These are phyloP conservation scores for Argyrosomus regius DNA, from an alignment of 2,797 vertebrate genomes.

Conservation along the genomic window DNA sequence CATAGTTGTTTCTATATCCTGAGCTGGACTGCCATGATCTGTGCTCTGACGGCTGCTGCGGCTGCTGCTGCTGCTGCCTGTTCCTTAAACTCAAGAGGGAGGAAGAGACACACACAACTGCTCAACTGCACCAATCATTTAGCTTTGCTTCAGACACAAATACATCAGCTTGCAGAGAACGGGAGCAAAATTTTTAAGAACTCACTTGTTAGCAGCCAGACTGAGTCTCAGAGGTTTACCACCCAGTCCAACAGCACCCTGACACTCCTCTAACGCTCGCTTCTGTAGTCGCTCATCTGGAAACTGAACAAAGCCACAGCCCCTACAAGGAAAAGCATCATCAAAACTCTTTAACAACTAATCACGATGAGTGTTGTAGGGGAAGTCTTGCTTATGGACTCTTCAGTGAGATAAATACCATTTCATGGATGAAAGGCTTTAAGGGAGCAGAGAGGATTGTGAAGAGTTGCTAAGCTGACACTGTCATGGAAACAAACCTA, in stretches of 20 bases:
- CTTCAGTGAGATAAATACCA: no score
- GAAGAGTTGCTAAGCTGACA: background rate
- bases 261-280: slow-evolving; percentile 90
- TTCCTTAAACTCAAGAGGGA: slow-evolving; percentile 69
- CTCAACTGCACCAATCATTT: background rate
- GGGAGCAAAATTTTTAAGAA: background rate
- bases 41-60: slow-evolving; percentile 46
- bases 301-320: slow-evolving; percentile 96
- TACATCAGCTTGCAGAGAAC: background rate
- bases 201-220: slow-evolving; percentile 94
- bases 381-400: no score
- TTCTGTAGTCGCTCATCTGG: slow-evolving; percentile 93
- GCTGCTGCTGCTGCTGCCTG: slow-evolving; percentile 60
- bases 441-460: background rate
- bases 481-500: background rate
- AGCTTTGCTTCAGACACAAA: background rate
- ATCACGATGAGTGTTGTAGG: background rate
- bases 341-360: background rate
- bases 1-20: slow-evolving; percentile 74
- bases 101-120: background rate
- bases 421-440: no score
- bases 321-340: slow-evolving; percentile 76
- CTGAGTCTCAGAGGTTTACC: slow-evolving; percentile 91
- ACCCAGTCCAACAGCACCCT: slow-evolving; percentile 91
- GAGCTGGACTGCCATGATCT: slow-evolving; percentile 84